A percentile compares a stretch with the other conserved stretches of the same genome.
Evolutionary conservation across 2,113 vertebrate species (phyloP).

Genomic region (Melanotaenia duboulayi): DNA sequence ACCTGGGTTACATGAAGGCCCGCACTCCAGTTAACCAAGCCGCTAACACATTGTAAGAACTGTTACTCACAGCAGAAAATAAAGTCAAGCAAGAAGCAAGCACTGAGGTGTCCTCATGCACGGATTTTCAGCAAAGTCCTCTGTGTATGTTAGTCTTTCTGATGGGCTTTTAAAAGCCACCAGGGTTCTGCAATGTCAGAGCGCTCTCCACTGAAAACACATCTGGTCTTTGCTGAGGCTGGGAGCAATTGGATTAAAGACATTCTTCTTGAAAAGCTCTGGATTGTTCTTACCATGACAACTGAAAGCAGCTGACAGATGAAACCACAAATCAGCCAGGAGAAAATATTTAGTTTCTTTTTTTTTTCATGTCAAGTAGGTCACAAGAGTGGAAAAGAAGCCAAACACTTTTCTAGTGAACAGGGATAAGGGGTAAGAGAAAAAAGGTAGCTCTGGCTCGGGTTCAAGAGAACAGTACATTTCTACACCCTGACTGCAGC

Average conservation of each 20-base stretch:
- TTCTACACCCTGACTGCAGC: conserved; percentile 38
- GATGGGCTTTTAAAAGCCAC: conserved; percentile 73
- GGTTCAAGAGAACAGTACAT: conserved; percentile 56
- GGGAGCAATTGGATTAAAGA: conserved; percentile 72
- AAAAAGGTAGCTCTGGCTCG: conserved; percentile 37
- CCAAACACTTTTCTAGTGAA: conserved; percentile 48
- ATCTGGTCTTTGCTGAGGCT: conserved; percentile 73
- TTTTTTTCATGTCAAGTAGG: conserved; percentile 66
- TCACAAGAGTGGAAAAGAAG: conserved; percentile 57
- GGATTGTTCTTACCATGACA: conserved; percentile 74
- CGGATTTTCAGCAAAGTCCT: conserved; percentile 46
- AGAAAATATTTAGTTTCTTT: conserved; percentile 72
- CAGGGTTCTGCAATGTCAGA: conserved; percentile 57
- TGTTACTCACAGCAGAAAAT: conserved; percentile 58
- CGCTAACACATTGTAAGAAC: conserved; percentile 23
- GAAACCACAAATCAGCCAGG: conserved; percentile 80
- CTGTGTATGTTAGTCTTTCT: conserved; percentile 60
- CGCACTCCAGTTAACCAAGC: conserved; percentile 8
- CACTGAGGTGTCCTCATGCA: conserved; percentile 44
- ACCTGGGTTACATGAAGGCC: conserved; percentile 54
- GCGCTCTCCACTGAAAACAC: conserved; percentile 58
- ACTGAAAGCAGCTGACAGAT: conserved; percentile 71
- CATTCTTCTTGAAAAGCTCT: conserved; percentile 74
- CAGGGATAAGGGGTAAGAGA: conserved; percentile 42
- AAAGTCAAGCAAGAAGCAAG: conserved; percentile 33